These are phyloP conservation scores for Steinernema scapterisci DNA, from an alignment of 2,888 invertebrate species.

Conservation along the genomic window DNA sequence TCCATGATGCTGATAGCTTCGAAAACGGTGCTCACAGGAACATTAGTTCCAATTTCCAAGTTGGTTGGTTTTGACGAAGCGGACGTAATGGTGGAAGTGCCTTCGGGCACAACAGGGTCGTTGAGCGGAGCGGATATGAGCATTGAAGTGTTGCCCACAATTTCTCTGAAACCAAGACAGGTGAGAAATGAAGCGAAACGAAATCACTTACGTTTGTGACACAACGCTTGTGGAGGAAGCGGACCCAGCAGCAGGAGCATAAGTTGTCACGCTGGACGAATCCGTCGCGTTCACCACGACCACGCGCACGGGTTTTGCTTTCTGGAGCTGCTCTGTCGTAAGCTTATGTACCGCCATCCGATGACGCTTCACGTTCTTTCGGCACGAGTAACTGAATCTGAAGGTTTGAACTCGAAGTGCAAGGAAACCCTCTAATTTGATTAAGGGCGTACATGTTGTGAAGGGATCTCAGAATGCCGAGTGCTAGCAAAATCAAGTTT, in stretches of 20 bases:
- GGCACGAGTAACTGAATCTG: conserved; percentile 50
- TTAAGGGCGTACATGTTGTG: no score
- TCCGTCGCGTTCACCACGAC: conserved; percentile 1
- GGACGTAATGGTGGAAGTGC: no score
- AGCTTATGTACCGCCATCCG: conserved; percentile 60
- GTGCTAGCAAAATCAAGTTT: no score
- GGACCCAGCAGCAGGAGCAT: not conserved
- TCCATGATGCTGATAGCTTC: not conserved
- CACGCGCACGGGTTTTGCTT: not conserved
- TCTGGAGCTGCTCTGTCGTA: conserved; percentile 46
- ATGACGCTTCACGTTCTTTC: conserved; percentile 62
- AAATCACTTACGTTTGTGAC: no score
- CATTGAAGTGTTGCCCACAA: no score
- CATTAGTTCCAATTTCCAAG: no score
- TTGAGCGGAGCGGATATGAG: no score
- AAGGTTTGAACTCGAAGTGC: conserved; percentile 10
- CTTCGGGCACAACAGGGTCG: no score
- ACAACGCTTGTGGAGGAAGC: not conserved
- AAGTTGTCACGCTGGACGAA: conserved; percentile 12
- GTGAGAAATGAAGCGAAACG: no score
- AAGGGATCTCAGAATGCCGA: no score
- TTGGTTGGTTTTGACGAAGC: no score
- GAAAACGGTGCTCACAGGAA: not conserved
- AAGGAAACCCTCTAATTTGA: not conserved
- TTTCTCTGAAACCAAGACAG: not conserved